These are phyloP conservation scores for Drosophila sulfurigaster DNA, from an alignment of 1,140 invertebrate species.

Conservation along the genomic window DNA sequence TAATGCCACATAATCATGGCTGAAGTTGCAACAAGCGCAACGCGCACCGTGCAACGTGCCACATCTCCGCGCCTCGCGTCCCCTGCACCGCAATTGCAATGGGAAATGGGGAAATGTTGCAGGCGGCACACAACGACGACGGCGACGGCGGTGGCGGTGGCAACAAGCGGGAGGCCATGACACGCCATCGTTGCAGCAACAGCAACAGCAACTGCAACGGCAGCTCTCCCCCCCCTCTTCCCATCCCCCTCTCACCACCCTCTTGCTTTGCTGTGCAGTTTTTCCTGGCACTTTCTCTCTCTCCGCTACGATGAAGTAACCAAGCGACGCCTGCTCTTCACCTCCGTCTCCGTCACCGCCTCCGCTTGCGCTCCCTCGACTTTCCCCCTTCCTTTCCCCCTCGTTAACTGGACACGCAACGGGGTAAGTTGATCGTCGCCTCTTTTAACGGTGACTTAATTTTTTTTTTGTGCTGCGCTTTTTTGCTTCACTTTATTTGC, in stretches of 20 bases:
- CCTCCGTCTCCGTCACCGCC: conserved; percentile 8
- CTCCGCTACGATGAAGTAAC: conserved; percentile 69
- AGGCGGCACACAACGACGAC: not conserved
- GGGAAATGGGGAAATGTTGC: conserved; percentile 78
- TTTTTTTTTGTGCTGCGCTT: conserved; percentile 3
- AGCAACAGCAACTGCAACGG: conserved; percentile 29
- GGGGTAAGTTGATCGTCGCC: conserved; percentile 52
- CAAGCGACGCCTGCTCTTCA: conserved; percentile 38
- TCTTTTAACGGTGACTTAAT: conserved; percentile 72
- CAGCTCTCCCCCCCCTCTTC: not conserved
- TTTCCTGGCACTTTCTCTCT: conserved; percentile 80
- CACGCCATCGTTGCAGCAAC: conserved; percentile 61
- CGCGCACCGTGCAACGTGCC: not conserved
- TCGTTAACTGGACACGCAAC: conserved; percentile 30
- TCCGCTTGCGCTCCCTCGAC: not conserved
- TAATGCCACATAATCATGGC: conserved; percentile 83
- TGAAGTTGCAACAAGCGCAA: conserved; percentile 73
- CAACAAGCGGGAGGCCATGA: conserved; percentile 35
- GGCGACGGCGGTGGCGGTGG: not conserved
- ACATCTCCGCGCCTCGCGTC: not conserved
- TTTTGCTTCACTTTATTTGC: conserved; percentile 32
- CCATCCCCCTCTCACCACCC: not conserved
- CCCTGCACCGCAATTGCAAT: conserved; percentile 49
- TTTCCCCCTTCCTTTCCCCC: not conserved
- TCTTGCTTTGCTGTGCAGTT: conserved; percentile 35